Conservation (phyloP, 2,113 vertebrate species). For the Toxotes chatareus region DNA sequence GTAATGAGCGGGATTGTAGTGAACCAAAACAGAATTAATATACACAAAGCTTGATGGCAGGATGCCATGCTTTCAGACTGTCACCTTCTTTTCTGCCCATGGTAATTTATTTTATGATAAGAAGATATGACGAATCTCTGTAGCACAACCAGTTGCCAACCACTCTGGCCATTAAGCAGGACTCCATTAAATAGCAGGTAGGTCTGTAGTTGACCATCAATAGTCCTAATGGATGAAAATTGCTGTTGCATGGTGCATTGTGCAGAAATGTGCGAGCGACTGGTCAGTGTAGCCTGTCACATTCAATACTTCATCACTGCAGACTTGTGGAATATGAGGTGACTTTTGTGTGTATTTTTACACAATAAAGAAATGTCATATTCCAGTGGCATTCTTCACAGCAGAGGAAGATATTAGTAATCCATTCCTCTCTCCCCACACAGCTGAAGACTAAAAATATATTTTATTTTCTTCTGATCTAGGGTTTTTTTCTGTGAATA, state of each 20-base stretch:
- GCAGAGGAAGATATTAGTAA: neutral
- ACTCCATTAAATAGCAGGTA: slow-evolving; percentile 12
- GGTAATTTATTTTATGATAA: neutral
- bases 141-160: neutral
- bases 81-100: neutral
- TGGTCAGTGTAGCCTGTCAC: neutral
- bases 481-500: neutral
- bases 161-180: slow-evolving; percentile 14
- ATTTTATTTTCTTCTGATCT: neutral
- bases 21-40: neutral
- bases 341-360: neutral
- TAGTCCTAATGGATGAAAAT: slow-evolving; percentile 30
- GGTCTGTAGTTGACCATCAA: slow-evolving; percentile 11
- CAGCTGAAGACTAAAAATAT: neutral
- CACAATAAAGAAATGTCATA: neutral
- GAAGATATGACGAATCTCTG: slow-evolving; percentile 17
- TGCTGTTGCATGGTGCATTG: neutral
- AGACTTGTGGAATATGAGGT: neutral
- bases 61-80: slow-evolving; percentile 6
- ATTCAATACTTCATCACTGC: slow-evolving; percentile 2
- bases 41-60: neutral
- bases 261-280: slow-evolving; percentile 12
- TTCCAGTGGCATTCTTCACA: neutral
- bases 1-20: neutral
- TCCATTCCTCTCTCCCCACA: neutral